Base-by-base conservation (phyloP, 2,113 vertebrate species). In the Cryptotis parvus region DNA sequence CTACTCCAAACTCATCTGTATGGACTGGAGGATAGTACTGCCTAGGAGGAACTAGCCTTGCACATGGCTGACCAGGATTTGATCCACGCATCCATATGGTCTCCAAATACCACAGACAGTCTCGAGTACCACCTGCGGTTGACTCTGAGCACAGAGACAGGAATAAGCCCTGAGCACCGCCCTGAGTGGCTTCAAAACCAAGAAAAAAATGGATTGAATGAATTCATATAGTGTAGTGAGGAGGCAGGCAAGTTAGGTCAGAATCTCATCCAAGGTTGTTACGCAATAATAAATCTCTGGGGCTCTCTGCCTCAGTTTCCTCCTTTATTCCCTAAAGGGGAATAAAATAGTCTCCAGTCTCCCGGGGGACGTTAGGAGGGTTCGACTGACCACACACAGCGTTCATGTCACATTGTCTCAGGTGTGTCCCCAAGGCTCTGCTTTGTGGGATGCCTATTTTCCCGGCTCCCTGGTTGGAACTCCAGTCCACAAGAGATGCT, bases 291-390 rank as follows among this genome's bases (percentile, higher is more conserved):
- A 84, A 87, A 83, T 83, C 7, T 86, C 20, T 43, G 16, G 83
- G 65, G 84, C 27, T 84, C 43, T 83, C n/a, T 69, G 80, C 45
- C 41, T 70, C 68, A 37, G 63, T 65, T 65, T 91, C 69, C 27
- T 88, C 31, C 52, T 65, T 29, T 39, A 9, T n/a, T n/a, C n/a
- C n/a, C 26, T 45, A 82, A 37, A 85, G 41, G 55, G 27, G 7
- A 45, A 66, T 79, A 65, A 74, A 86, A 86, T 4, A 39, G 37
- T 58, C 27, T 35, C 10, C 31, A 49, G 45, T 49, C 5, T 4
- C 35, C 35, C 43, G 10, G 22, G 29, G 61, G 73, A 72, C 5
- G n/a, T 52, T 37, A 76, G 74, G 29, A 14, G 35, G 18, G 3
- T 11, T 3, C 72, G 37, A 9, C 27, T 49, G 45, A 49, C 5